Percentiles rank a stretch among this genome's conserved stretches.
These are phyloP conservation scores for Zaprionus africanus DNA, from an alignment of 1,140 invertebrate genomes.

Conservation along the genomic window DNA sequence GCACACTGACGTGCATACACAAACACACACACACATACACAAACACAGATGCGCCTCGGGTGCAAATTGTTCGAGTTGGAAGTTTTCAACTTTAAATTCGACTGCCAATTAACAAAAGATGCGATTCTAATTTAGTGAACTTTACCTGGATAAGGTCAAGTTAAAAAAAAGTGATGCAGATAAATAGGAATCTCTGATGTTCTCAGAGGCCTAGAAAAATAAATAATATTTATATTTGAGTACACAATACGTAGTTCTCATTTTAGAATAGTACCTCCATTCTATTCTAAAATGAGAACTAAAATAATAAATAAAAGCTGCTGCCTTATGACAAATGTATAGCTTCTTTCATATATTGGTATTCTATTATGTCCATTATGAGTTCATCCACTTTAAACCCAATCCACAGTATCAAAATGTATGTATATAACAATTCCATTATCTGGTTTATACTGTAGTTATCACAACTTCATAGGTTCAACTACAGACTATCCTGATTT, in stretches of 20 bases:
- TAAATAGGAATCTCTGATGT: not conserved
- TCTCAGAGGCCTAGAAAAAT: not conserved
- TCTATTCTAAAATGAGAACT: no score
- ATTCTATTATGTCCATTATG: no score
- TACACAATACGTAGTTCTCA: no score
- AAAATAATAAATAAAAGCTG: no score
- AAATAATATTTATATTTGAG: no score
- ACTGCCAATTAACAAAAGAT: slow-evolving; percentile 18
- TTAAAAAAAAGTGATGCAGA: not conserved
- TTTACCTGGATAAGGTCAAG: not conserved
- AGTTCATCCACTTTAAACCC: no score
- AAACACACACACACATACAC: not conserved
- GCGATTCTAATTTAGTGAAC: slow-evolving; percentile 12
- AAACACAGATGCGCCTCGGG: not conserved
- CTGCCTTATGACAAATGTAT: accelerated
- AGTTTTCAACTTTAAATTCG: slow-evolving; percentile 57
- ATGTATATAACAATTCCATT: no score
- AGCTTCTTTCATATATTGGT: no score
- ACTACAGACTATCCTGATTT: not conserved
- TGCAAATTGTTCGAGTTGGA: slow-evolving; percentile 42
- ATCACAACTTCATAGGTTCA: not conserved
- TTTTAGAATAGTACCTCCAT: no score
- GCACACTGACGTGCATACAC: slow-evolving; percentile 5
- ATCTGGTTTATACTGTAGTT: no score
- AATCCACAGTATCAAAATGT: no score